Evolutionary conservation across 2,888 invertebrate genomes (phyloP), one percentile per base, ranked within the genome.

Genomic region (Drosophila histrio): DNA sequence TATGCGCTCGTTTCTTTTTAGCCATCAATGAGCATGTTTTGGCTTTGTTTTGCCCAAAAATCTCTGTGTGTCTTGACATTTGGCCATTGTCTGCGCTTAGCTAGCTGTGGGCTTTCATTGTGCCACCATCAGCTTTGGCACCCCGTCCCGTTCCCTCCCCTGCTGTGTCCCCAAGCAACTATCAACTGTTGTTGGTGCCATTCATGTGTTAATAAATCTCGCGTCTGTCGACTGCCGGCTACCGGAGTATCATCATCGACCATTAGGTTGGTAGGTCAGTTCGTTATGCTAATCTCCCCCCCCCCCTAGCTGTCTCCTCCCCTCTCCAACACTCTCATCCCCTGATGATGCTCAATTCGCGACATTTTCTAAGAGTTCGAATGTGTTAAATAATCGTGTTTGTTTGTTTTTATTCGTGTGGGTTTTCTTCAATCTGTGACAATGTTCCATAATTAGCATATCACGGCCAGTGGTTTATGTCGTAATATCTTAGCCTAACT

Each of bases 1-100:
- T 65, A 62, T 76, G 82, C 82, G 76, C 79, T 79, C 71, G 80
- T 76, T 76, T 75, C 77, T 70, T 77, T 73, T 38, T 32, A 22
- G 46, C 49, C 60, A 74, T 70, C 64, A 70, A 75, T 65, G 66
- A 57, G 41, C 30, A 57, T 71, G 66, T 58, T 67, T 67, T 72
- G 67, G 34, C 58, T 73, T 58, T 72, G 69, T 70, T 70, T 70
- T 71, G 68, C 41, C 75, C 60, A 72, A 62, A 19, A 50, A 30
- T 21, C 22, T 39, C 24, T 43, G 53, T 34, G 32, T 39, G 28
- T 43, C 58, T 59, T 77, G 77, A 73, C 69, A 65, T 57, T 72
- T 49, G 65, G 38, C 60, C 62, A 73, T 73, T 73, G 77, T 77
- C 56, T 69, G 47, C 47, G 74, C 61, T 28, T 39, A 56, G 22